phyloP scores from a whole-genome alignment of 2,888 invertebrate species.

The Chrysolina americana region DNA sequence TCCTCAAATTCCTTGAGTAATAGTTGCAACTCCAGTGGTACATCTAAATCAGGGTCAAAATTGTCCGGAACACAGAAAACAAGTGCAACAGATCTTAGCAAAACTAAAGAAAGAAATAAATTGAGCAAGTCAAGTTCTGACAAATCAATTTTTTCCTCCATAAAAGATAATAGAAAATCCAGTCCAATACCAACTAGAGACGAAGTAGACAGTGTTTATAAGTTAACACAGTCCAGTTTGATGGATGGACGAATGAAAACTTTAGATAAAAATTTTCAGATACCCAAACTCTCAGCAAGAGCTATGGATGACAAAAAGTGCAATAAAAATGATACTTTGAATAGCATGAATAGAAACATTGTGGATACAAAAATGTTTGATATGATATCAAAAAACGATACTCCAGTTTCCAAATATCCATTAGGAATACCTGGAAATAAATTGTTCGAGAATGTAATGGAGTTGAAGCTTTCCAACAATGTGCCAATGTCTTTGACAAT shows the following conservation, averaged over 20 bases:
- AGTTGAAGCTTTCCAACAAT: slow-evolving; percentile 63
- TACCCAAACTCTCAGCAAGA: slow-evolving; percentile 83
- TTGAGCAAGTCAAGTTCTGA: slow-evolving; percentile 75
- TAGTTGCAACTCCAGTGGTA: slow-evolving; percentile 41
- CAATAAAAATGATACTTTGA: slow-evolving; percentile 53
- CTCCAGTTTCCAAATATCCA: slow-evolving; percentile 62
- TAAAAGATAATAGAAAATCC: slow-evolving; percentile 75
- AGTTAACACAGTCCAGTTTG: slow-evolving; percentile 74
- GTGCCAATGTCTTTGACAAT: slow-evolving; percentile 48
- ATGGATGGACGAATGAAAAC: slow-evolving; percentile 84
- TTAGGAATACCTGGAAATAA: slow-evolving; percentile 62
- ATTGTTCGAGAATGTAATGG: slow-evolving; percentile 64
- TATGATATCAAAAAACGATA: slow-evolving; percentile 61
- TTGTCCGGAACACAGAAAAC: slow-evolving; percentile 73
- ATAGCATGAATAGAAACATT: slow-evolving; percentile 61
- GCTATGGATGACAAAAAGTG: slow-evolving; percentile 57
- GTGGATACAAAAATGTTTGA: slow-evolving; percentile 66
- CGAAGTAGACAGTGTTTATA: slow-evolving; percentile 78
- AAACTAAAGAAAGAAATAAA: slow-evolving; percentile 76
- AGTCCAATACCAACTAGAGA: slow-evolving; percentile 78
- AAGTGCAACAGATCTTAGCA: slow-evolving; percentile 73
- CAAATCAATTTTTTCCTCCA: slow-evolving; percentile 76
- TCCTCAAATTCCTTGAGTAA: slow-evolving; percentile 39
- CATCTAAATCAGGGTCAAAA: slow-evolving; percentile 51
- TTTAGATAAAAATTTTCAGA: slow-evolving; percentile 88